Conservation (phyloP, 2,888 invertebrate genomes). For the Plebejus argus region DNA sequence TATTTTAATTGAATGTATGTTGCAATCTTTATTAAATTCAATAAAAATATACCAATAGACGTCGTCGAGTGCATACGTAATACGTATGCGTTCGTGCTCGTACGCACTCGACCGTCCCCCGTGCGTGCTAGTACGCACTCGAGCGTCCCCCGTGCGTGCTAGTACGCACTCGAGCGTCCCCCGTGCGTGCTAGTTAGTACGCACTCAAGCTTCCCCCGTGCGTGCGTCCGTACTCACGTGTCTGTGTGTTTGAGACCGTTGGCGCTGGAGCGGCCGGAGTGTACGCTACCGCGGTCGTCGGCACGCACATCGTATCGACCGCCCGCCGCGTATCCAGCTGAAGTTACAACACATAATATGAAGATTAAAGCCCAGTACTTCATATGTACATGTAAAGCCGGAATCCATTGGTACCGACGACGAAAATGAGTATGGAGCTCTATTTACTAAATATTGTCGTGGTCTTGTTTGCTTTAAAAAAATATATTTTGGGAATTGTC, state of each 20-base stretch:
- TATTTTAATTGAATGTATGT: not conserved
- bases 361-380: no score
- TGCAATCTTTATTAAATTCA: not conserved
- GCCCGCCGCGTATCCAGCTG: conserved; percentile 51
- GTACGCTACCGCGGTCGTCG: conserved; percentile 89
- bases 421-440: no score
- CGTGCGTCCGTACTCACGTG: conserved; percentile 57
- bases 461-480: no score
- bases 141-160: not conserved
- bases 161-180: not conserved
- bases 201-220: not conserved
- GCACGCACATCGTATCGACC: conserved; percentile 53
- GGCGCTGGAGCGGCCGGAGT: conserved; percentile 91
- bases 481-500: no score
- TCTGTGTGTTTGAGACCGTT: conserved; percentile 84
- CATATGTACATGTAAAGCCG: no score
- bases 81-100: not conserved
- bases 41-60: not conserved
- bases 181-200: not conserved
- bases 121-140: conserved; percentile 1
- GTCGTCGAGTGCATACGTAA: not conserved
- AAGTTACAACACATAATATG: not conserved
- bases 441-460: no score
- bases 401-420: no score
- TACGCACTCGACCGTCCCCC: not conserved